phyloP scores from a whole-genome alignment of 2,888 invertebrate genomes.

The Pyrrhia umbra region DNA sequence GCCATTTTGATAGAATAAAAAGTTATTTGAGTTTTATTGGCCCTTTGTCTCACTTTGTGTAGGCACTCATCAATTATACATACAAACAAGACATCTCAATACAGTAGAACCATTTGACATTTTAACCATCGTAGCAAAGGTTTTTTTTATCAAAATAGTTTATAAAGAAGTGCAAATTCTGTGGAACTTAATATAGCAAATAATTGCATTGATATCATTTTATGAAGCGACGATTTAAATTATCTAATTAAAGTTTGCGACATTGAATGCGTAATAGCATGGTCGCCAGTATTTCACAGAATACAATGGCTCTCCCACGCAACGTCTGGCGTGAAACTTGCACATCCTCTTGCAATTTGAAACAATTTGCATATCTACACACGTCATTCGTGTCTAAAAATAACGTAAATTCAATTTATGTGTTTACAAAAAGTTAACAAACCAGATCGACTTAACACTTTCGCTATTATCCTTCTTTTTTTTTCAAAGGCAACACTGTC shows the following conservation, averaged over 20 bases:
- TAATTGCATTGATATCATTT: conserved; percentile 57
- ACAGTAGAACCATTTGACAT: neutral
- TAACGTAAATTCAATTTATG: conserved; percentile 75
- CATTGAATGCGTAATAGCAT: conserved; percentile 78
- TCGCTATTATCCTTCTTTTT: conserved; percentile 83
- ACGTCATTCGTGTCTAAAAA: conserved; percentile 71
- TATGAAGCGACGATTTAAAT: conserved; percentile 66
- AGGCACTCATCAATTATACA: conserved; percentile 48
- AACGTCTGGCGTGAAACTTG: conserved; percentile 79
- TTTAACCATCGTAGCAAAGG: neutral
- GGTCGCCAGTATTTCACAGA: conserved; percentile 77
- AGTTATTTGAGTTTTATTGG: conserved; percentile 79
- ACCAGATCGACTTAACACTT: conserved; percentile 85
- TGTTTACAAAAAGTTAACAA: conserved; percentile 78
- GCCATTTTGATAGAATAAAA: conserved; percentile 81
- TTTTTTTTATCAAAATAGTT: neutral
- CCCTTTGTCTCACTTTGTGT: conserved; percentile 61
- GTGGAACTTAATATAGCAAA: conserved; percentile 17
- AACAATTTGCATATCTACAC: conserved; percentile 83
- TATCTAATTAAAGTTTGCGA: conserved; percentile 77
- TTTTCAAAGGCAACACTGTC: conserved; percentile 81
- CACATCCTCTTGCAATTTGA: conserved; percentile 82
- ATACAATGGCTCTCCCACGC: conserved; percentile 88
- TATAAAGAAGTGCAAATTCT: neutral
- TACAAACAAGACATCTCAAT: conserved; percentile 35